Percentiles rank a stretch among this genome's conserved stretches.
Evolutionary conservation across 1,140 invertebrate species (phyloP).

Genomic region (Triops cancriformis): DNA sequence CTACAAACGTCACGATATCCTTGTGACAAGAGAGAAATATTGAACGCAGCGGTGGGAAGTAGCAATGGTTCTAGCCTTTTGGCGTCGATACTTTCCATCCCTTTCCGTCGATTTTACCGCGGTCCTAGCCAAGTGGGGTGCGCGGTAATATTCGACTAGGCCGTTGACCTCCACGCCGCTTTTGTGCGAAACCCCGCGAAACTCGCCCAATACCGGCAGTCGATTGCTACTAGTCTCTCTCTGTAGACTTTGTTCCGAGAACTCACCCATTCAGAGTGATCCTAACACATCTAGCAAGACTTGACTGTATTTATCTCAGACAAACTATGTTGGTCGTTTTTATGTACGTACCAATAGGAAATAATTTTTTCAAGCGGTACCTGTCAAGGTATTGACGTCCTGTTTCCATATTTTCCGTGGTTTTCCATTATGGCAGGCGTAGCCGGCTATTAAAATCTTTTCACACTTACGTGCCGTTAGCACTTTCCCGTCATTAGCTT

Average conservation of each 20-base stretch:
- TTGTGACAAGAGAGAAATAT: background rate
- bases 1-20: background rate
- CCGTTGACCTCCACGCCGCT: background rate
- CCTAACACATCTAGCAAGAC: too few relatives aligned
- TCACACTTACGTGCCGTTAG: background rate
- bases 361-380: too few relatives aligned
- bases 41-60: background rate
- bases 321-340: too few relatives aligned
- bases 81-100: background rate
- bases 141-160: background rate
- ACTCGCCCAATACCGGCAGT: background rate
- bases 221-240: background rate
- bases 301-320: too few relatives aligned
- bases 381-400: too few relatives aligned
- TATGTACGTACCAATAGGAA: too few relatives aligned
- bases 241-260: too few relatives aligned
- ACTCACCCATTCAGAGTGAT: too few relatives aligned
- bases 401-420: too few relatives aligned
- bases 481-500: background rate
- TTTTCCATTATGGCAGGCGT: too few relatives aligned
- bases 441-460: background rate
- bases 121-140: too few relatives aligned
- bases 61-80: background rate
- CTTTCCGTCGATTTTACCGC: too few relatives aligned
- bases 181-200: background rate